Evolutionary conservation across 2,113 vertebrate genomes (phyloP).

Genomic region (Crotalus horridus): DNA sequence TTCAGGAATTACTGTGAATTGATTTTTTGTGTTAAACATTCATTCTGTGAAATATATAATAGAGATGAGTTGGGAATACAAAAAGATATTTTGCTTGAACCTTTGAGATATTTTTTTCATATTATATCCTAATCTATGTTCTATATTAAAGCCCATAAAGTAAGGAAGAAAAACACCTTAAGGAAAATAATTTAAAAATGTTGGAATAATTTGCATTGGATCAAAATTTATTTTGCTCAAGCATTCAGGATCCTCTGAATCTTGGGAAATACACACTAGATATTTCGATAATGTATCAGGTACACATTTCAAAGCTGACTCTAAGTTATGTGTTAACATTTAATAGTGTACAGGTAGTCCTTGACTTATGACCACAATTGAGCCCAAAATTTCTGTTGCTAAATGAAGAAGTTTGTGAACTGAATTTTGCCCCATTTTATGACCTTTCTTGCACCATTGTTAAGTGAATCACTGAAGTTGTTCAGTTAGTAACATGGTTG

Average conservation of each 20-base stretch:
- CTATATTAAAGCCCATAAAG: no score
- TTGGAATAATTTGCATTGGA: neutral
- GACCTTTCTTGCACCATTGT: neutral
- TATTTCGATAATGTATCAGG: neutral
- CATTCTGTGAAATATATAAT: neutral
- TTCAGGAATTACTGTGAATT: slow-evolving; percentile 14
- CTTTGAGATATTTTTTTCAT: neutral
- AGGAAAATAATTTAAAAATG: neutral
- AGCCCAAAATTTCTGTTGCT: neutral
- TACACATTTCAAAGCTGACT: neutral
- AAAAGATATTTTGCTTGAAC: neutral
- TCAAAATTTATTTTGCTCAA: neutral
- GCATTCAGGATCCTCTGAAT: neutral
- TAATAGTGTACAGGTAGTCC: no score
- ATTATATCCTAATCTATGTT: no score
- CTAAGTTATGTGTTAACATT: neutral
- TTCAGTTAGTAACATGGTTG: no score
- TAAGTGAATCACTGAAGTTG: no score
- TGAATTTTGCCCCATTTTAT: neutral
- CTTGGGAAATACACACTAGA: neutral
- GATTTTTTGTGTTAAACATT: neutral
- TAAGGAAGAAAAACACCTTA: neutral
- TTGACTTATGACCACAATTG: no score
- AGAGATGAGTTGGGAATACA: neutral
- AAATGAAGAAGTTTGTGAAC: neutral